Conservation (phyloP, 2,888 invertebrate species). For the Ophion ventricosus region DNA sequence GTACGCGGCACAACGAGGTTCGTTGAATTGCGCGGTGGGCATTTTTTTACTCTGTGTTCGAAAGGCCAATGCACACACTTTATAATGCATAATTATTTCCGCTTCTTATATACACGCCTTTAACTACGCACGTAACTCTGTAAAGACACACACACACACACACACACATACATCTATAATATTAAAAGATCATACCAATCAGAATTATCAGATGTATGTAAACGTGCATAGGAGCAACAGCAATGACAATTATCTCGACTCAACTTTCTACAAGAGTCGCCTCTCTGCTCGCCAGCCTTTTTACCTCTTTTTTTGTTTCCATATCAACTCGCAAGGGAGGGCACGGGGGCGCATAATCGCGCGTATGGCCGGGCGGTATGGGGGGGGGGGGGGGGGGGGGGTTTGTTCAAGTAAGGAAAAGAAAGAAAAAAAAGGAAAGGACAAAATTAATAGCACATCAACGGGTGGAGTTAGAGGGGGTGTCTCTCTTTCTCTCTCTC, state of each 20-base stretch:
- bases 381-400: background rate
- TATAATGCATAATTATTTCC: constrained; percentile 61
- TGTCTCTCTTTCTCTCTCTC: no score
- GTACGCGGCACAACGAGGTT: background rate
- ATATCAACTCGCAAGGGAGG: background rate
- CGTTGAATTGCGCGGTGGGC: background rate
- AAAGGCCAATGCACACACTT: background rate
- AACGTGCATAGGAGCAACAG: constrained; percentile 8
- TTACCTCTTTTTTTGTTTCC: background rate
- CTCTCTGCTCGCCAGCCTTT: background rate
- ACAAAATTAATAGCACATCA: no score
- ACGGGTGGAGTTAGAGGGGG: no score
- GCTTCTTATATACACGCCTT: constrained; percentile 25
- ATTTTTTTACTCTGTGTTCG: constrained; percentile 24
- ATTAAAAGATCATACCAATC: no score
- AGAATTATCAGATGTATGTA: no score
- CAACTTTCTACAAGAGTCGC: constrained; percentile 56
- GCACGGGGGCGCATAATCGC: background rate
- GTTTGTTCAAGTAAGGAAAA: background rate
- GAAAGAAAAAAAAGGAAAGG: background rate
- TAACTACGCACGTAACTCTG: no score
- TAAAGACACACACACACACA: no score
- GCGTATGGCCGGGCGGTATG: no score
- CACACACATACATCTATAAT: no score
- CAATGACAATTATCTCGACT: constrained; percentile 52